Conservation (phyloP, 2,888 invertebrate species). For the Scaptomyza cyrtandrae region DNA sequence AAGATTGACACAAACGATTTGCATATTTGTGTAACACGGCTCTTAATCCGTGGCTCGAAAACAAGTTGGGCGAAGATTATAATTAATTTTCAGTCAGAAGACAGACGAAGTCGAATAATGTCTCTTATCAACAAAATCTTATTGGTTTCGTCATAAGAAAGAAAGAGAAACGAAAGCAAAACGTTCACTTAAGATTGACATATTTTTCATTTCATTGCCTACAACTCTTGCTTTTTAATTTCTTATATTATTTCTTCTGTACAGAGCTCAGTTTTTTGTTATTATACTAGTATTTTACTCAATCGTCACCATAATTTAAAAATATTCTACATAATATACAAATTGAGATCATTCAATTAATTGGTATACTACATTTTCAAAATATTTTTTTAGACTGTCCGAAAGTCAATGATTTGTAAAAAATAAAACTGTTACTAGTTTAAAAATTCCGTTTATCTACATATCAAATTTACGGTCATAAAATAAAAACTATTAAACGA, state of each 20-base stretch:
- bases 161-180: conserved; percentile 23
- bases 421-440: neutral
- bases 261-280: no score
- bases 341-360: no score
- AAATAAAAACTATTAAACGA: neutral
- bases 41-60: conserved; percentile 18
- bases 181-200: neutral
- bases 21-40: conserved; percentile 50
- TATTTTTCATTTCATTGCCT: neutral
- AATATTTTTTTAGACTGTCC: no score
- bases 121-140: conserved; percentile 27
- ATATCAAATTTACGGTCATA: neutral
- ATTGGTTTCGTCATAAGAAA: conserved; percentile 22
- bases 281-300: no score
- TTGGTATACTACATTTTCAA: no score
- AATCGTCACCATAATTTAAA: neutral
- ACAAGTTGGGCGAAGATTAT: conserved; percentile 25
- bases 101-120: conserved; percentile 14
- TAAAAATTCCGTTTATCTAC: no score
- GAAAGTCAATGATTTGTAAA: neutral
- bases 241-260: neutral
- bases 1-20: conserved; percentile 33
- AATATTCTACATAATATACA: neutral
- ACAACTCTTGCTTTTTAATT: neutral
- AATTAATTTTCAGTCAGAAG: conserved; percentile 35